Percentiles rank a stretch among this genome's conserved stretches.
These are phyloP conservation scores for Orius insidiosus DNA, from an alignment of 1,140 invertebrate species.

Conservation along the genomic window DNA sequence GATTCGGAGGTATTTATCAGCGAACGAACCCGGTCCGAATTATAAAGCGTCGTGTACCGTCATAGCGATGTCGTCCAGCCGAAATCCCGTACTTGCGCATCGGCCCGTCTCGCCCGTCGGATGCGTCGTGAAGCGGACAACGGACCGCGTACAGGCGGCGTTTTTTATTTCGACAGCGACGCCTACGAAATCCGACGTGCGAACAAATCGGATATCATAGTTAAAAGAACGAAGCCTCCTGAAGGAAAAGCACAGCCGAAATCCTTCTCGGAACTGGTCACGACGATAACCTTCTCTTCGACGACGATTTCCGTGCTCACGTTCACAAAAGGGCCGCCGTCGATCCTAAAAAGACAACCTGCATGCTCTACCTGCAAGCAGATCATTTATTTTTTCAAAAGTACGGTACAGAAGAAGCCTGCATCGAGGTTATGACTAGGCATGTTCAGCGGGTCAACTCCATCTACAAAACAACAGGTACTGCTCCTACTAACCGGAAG, in stretches of 20 bases:
- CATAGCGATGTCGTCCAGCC: constrained; percentile 48
- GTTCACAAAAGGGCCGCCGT: constrained; percentile 53
- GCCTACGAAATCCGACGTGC: constrained; percentile 11
- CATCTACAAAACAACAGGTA: constrained; percentile 81
- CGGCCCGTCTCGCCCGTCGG: constrained; percentile 8
- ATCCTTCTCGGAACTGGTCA: constrained; percentile 14
- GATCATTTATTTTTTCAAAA: constrained; percentile 87
- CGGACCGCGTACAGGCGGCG: constrained; percentile 6
- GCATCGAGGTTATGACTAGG: constrained; percentile 85
- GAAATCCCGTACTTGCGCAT: constrained; percentile 10
- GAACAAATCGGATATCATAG: constrained; percentile 12
- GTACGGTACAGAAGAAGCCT: constrained; percentile 81
- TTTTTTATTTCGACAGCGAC: constrained; percentile 13
- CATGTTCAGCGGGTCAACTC: constrained; percentile 86
- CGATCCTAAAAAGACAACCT: constrained; percentile 49
- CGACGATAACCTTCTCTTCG: constrained; percentile 9
- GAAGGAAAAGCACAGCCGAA: constrained; percentile 5
- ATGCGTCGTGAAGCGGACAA: not conserved
- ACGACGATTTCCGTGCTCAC: constrained; percentile 26
- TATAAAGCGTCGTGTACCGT: constrained; percentile 66
- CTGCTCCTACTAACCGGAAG: no score
- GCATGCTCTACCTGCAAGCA: constrained; percentile 82
- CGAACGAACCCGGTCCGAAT: constrained; percentile 24
- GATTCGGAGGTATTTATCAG: constrained; percentile 43
- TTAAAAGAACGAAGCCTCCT: constrained; percentile 10